phyloP scores from a whole-genome alignment of 2,888 invertebrate genomes.

The Chrysolina oricalcia region DNA sequence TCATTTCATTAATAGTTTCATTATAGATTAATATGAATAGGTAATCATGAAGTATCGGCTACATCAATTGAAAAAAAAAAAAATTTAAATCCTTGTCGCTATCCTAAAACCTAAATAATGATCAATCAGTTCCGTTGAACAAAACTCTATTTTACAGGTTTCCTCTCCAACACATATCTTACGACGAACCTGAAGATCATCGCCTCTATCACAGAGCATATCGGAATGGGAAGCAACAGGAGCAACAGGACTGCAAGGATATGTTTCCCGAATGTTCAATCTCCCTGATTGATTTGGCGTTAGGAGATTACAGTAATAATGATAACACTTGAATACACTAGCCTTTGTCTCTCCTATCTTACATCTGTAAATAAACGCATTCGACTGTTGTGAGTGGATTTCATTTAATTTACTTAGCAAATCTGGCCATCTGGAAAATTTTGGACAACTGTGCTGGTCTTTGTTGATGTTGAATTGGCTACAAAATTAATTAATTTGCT shows the following conservation, averaged over 20 bases:
- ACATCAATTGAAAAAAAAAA: too few relatives aligned
- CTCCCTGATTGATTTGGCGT: constrained; percentile 81
- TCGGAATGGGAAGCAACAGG: constrained; percentile 70
- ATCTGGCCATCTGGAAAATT: too few relatives aligned
- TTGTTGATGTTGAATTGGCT: too few relatives aligned
- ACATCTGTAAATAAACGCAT: constrained; percentile 16
- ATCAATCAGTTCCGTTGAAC: not conserved
- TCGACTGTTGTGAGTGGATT: not conserved
- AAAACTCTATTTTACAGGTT: constrained; percentile 72
- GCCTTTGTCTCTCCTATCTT: not conserved
- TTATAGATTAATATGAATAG: too few relatives aligned
- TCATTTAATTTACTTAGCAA: not conserved
- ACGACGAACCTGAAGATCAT: constrained; percentile 79
- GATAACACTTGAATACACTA: constrained; percentile 16
- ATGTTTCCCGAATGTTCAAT: constrained; percentile 74
- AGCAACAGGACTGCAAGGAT: constrained; percentile 71
- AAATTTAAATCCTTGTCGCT: too few relatives aligned
- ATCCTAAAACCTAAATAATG: too few relatives aligned
- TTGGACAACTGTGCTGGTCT: too few relatives aligned
- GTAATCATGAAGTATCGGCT: too few relatives aligned
- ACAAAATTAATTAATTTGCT: too few relatives aligned
- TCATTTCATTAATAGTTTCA: too few relatives aligned
- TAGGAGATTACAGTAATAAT: constrained; percentile 70
- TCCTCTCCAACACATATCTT: constrained; percentile 77
- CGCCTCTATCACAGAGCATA: constrained; percentile 80